These are phyloP conservation scores for Hemicrepidius hirtus DNA, from an alignment of 2,888 invertebrate species.

Conservation along the genomic window DNA sequence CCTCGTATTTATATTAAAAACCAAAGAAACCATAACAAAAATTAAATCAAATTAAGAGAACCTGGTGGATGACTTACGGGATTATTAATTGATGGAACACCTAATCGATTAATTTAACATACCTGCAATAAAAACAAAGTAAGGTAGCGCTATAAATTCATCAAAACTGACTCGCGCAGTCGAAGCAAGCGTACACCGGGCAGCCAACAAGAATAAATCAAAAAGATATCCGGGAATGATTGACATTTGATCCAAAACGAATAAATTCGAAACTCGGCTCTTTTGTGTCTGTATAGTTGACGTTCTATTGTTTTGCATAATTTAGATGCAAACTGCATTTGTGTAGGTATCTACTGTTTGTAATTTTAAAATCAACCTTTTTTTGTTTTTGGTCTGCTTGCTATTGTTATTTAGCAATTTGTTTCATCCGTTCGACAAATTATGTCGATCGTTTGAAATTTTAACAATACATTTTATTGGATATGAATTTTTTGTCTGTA, in stretches of 20 bases:
- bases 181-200: conserved; percentile 45
- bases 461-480: too few species aligned
- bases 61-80: conserved; percentile 3
- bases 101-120: conserved; percentile 55
- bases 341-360: not conserved
- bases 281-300: conserved; percentile 58
- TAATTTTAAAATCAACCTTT: conserved; percentile 6
- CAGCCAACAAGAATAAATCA: conserved; percentile 58
- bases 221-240: conserved; percentile 60
- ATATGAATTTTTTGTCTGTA: too few species aligned
- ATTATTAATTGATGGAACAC: conserved; percentile 54
- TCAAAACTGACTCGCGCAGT: conserved; percentile 53
- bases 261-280: conserved; percentile 58
- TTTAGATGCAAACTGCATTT: conserved; percentile 50
- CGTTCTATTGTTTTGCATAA: conserved; percentile 57
- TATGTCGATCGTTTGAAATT: not conserved
- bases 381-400: not conserved
- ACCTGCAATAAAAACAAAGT: conserved; percentile 41
- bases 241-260: conserved; percentile 60
- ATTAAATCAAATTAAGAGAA: not conserved
- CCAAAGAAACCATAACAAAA: not conserved
- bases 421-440: conserved; percentile 13
- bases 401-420: conserved; percentile 6
- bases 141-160: conserved; percentile 51
- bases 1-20: too few species aligned